A percentile compares a stretch with the other conserved stretches of the same genome.
Conservation (phyloP, 2,113 vertebrate species). For the Macheiramphus alcinus region DNA sequence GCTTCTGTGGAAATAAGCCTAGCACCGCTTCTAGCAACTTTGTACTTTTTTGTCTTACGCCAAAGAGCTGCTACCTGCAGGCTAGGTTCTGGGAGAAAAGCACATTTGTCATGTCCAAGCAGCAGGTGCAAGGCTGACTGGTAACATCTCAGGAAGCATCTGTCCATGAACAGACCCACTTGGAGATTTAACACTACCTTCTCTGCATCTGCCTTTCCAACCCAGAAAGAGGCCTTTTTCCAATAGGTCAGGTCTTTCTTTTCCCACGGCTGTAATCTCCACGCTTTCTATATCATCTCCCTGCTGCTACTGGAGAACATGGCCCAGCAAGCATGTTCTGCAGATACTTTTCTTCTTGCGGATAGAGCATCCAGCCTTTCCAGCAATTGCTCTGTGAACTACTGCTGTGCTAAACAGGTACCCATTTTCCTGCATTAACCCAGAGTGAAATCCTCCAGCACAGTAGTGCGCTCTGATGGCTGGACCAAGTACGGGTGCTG, state of each 20-base stretch:
- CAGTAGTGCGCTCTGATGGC: background rate
- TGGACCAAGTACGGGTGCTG: background rate
- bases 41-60: background rate
- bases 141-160: background rate
- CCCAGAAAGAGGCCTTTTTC: background rate
- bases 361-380: background rate
- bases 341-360: background rate
- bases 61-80: constrained; percentile 21
- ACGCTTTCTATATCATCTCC: fast-evolving
- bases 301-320: background rate
- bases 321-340: background rate
- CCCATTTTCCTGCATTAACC: background rate
- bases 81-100: background rate
- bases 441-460: background rate
- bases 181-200: background rate
- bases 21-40: background rate
- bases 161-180: background rate
- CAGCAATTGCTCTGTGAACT: background rate
- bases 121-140: background rate
- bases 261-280: background rate
- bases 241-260: background rate
- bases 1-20: background rate
- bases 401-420: background rate
- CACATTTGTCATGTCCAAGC: background rate
- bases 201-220: background rate